Conservation (phyloP, 2,797 vertebrate genomes). For the Brachyrhaphis roseni region DNA sequence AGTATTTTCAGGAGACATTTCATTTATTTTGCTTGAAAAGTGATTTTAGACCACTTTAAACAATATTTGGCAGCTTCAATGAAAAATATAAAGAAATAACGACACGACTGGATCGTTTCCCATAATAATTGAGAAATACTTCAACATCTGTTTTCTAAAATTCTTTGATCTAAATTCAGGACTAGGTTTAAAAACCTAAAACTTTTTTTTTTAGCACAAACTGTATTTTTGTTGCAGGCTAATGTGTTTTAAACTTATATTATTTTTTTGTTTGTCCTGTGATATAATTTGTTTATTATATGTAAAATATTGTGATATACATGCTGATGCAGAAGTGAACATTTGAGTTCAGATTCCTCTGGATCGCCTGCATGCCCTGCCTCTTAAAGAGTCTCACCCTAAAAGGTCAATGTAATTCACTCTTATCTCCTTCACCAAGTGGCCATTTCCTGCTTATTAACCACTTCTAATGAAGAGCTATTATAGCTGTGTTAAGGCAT, state of each 20-base stretch:
- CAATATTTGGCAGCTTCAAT: neutral
- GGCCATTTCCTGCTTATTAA: slow-evolving; percentile 59
- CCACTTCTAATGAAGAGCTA: slow-evolving; percentile 46
- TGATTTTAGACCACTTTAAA: neutral
- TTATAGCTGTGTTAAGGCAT: slow-evolving; percentile 28
- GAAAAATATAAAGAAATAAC: neutral
- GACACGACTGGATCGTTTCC: neutral
- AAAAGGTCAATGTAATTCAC: slow-evolving; percentile 58
- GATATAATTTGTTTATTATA: neutral
- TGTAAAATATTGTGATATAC: neutral
- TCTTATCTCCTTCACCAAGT: slow-evolving; percentile 47
- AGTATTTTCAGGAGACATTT: neutral
- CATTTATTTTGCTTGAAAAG: neutral
- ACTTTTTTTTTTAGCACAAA: neutral
- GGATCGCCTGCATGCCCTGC: slow-evolving; percentile 29
- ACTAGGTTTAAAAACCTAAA: neutral
- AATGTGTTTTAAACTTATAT: neutral
- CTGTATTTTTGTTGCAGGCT: neutral
- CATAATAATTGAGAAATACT: neutral
- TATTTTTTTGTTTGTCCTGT: neutral
- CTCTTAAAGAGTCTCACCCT: slow-evolving; percentile 39
- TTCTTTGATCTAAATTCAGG: neutral
- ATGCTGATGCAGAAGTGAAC: neutral
- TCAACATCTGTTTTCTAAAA: neutral
- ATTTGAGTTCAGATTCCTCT: slow-evolving; percentile 26